Evolutionary conservation across 2,888 invertebrate species (phyloP), one percentile per base, ranked within the genome.

Genomic region (Dendrolimus pini): DNA sequence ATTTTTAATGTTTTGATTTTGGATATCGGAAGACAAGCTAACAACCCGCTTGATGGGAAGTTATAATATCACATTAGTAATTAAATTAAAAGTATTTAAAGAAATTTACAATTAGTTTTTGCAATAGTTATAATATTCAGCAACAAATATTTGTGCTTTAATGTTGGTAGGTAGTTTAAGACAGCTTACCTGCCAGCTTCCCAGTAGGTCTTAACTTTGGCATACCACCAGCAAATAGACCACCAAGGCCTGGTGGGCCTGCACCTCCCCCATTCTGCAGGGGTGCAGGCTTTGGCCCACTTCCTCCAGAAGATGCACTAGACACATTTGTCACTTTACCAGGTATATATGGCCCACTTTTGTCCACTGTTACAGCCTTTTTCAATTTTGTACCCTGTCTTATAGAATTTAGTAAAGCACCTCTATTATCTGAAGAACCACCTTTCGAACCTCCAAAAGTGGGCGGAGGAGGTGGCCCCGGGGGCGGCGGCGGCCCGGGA

Each of bases 281-380:
- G 0, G 81, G 76, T n/a, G 78, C 72, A 47, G 81, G 73, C 59
- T 82, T 78, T 1, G 77, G 70, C 41, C 83, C 81, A 71, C 83
- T 86, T 2, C 85, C 85, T 56, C 80, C 74, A 1, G 80, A 68
- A 1, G 81, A 66, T 1, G 75, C 70, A 71, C 77, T 74, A 63
- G 70, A 72, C n/a, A 68, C 74, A 74, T 77, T 78, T 63, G 84
- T 69, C 64, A 77, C 85, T 82, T 92, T 93, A 84, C 96, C 96
- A 68, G 94, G 89, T 66, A 97, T 88, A 56, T 93, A 80, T 0
- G 98, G 98, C 57, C 93, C 95, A 93, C 98, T 98, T 84, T 96
- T 96, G 80, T 98, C 98, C 71, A 95, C 94, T n/a, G 97, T 97
- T 0, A 94, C 94, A 58, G 97, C 92, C 86, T 97, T 97, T 82